phyloP scores from a whole-genome alignment of 2,113 vertebrate species.

The Osmerus mordax region DNA sequence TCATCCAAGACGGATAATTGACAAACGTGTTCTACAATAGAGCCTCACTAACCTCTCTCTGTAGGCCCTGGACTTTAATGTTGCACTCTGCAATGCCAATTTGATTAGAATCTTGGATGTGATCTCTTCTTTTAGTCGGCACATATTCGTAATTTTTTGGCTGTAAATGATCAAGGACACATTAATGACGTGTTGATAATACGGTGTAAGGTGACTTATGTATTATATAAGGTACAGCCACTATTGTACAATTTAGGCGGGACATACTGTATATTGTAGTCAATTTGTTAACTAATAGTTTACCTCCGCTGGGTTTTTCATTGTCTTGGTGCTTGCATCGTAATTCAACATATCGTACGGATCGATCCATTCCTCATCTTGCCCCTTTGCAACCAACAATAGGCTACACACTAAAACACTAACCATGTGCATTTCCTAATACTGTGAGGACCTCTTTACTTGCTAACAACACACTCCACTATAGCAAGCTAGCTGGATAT shows the following conservation, averaged over 20 bases:
- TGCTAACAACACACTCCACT: too few relatives aligned
- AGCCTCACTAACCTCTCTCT: conserved; percentile 52
- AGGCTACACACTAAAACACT: conserved; percentile 16
- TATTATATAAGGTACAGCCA: background rate
- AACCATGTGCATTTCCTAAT: background rate
- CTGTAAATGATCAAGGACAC: conserved; percentile 32
- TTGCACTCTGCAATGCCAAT: conserved; percentile 35
- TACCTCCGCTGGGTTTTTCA: conserved; percentile 63
- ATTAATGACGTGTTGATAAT: background rate
- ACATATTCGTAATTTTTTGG: conserved; percentile 48
- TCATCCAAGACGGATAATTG: too few relatives aligned
- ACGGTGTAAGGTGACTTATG: too few relatives aligned
- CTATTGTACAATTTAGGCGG: background rate
- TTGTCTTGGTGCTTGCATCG: conserved; percentile 55
- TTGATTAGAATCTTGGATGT: conserved; percentile 25
- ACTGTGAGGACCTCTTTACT: too few relatives aligned
- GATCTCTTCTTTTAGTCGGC: conserved; percentile 62
- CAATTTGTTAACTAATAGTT: background rate
- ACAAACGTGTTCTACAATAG: too few relatives aligned
- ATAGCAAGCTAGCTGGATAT: too few relatives aligned
- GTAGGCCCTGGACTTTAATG: conserved; percentile 31
- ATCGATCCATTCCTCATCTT: conserved; percentile 62
- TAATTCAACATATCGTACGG: conserved; percentile 71
- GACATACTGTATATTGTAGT: background rate
- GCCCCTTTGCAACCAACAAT: conserved; percentile 2